Conservation (phyloP, 2,888 invertebrate species). For the Rapana venosa region DNA sequence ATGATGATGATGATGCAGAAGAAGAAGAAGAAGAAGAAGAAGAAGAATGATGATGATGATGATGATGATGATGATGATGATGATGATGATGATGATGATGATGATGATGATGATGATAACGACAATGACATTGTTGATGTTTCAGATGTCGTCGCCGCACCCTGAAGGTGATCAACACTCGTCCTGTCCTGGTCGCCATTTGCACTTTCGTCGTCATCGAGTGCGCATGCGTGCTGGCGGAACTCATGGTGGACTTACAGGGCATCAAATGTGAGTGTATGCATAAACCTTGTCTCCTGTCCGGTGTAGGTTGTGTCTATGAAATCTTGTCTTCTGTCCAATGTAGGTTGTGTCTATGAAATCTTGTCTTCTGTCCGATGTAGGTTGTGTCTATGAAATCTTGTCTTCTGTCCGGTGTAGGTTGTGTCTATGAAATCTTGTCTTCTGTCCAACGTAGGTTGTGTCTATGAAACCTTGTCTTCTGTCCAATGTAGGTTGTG, state of each 20-base stretch:
- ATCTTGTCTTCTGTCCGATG: no score
- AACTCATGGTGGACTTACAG: conserved; percentile 67
- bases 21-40: not conserved
- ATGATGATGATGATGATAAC: conserved; percentile 39
- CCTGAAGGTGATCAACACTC: conserved; percentile 60
- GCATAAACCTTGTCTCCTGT: no score
- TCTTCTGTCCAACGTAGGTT: no score
- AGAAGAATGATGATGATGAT: conserved; percentile 30
- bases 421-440: no score
- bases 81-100: conserved; percentile 7
- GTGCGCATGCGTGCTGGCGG: conserved; percentile 66
- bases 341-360: no score
- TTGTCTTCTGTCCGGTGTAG: no score
- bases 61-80: not conserved
- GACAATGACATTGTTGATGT: conserved; percentile 1
- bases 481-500: no score
- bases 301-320: no score
- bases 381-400: no score
- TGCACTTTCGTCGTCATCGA: conserved; percentile 64
- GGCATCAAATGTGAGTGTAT: conserved; percentile 61
- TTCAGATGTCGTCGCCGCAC: conserved; percentile 53
- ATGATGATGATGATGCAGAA: not conserved
- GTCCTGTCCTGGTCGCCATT: conserved; percentile 60
- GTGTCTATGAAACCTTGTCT: no score
- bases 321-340: no score